Base-by-base conservation (phyloP, 1,140 invertebrate species). In the Diabrotica virgifera region DNA sequence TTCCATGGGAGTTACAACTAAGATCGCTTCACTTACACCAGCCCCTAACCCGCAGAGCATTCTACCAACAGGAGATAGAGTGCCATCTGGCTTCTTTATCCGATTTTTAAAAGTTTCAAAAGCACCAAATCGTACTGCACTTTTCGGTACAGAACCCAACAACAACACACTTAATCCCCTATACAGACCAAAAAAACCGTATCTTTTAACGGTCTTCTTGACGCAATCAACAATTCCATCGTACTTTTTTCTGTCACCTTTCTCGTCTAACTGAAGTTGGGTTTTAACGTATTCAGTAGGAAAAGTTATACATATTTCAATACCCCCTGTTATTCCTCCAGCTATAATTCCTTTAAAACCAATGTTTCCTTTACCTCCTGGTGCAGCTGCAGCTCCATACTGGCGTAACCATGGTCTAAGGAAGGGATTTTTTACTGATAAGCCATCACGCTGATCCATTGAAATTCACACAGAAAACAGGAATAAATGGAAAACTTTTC, bases 281-380 rank as follows among this genome's bases (percentile, higher is more conserved):
- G 97, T 99, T 84, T 99, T 99, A 0, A 99, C 96, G 81, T 97
- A 99, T 84, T 99, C 97, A 5, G 97, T 99, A 35, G 97, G 97
- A 82, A 95, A 99, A 70, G 97, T 99, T 65, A 99, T 99, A 82
- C 96, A 98, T 78, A 99, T 99, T 85, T 99, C 97, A 77, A 99
- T 96, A 63, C 94, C 97, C 61, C 97, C 86, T 62, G 86, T 87
- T 37, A 87, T 86, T 24, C 85, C 85, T 54, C 76, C 91, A 75
- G 93, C 93, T 36, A 95, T 82, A 67, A 96, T 90, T 74, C 93
- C 86, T 82, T 95, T 87, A 68, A 89, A 52, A 56, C 92, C 85
- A 74, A 84, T 81, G 52, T 84, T 88, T 59, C 83, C 85, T 63
- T 80, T 81, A n/a, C 85, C 85, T 51, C 85, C 85, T 51, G 87